These are phyloP conservation scores for Oxygymnocypris stewartii DNA, from an alignment of 2,113 vertebrate species.

Conservation along the genomic window DNA sequence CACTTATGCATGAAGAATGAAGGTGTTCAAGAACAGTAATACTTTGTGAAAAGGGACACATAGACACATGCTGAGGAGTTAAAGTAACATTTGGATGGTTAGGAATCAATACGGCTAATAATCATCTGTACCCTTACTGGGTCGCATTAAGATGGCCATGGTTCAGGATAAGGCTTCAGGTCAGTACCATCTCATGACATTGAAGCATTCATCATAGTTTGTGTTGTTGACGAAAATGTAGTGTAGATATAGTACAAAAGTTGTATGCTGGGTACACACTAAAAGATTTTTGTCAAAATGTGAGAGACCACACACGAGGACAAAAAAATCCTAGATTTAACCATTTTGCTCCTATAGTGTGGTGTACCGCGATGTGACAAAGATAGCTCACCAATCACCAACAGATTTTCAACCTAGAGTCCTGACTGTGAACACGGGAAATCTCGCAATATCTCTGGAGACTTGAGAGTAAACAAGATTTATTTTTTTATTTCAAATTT, in stretches of 20 bases:
- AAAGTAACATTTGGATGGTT: constrained; percentile 34
- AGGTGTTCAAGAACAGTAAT: constrained; percentile 52
- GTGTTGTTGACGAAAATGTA: not conserved
- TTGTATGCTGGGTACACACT: too few relatives aligned
- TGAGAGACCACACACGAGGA: too few relatives aligned
- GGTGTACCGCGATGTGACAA: too few relatives aligned
- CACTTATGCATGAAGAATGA: constrained; percentile 74
- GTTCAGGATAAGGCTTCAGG: constrained; percentile 77
- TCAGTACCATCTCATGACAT: constrained; percentile 58
- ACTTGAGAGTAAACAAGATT: too few relatives aligned
- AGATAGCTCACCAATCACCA: too few relatives aligned
- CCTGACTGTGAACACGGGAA: too few relatives aligned
- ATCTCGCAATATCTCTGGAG: too few relatives aligned
- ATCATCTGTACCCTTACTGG: constrained; percentile 41
- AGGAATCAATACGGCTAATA: constrained; percentile 39
- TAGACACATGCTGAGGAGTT: constrained; percentile 36
- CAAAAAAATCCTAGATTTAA: too few relatives aligned
- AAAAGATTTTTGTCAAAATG: too few relatives aligned
- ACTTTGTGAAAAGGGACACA: constrained; percentile 22
- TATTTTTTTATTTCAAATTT: too few relatives aligned
- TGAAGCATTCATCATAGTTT: not conserved
- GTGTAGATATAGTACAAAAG: not conserved
- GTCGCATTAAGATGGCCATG: constrained; percentile 72
- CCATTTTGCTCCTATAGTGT: too few relatives aligned
- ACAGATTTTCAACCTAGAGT: too few relatives aligned